These are phyloP conservation scores for Gobionotothen gibberifrons DNA, from an alignment of 2,797 vertebrate genomes.

Conservation along the genomic window DNA sequence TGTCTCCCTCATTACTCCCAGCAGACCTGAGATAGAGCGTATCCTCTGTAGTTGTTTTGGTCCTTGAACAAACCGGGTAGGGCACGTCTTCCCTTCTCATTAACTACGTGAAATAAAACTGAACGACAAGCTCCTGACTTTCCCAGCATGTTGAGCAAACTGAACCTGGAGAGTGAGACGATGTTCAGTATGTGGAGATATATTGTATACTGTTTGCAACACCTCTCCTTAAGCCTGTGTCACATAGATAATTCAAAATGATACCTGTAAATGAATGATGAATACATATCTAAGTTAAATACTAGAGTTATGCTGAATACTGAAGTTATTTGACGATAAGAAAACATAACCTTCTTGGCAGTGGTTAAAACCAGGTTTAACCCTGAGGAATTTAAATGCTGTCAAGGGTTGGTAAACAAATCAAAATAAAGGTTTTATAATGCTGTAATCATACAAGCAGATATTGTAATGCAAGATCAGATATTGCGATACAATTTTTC, in stretches of 20 bases:
- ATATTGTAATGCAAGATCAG: too few relatives aligned
- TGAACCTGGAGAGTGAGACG: slow-evolving; percentile 5
- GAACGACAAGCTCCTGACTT: slow-evolving; percentile 5
- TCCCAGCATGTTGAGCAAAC: background rate
- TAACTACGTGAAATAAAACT: slow-evolving; percentile 21
- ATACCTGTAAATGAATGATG: background rate
- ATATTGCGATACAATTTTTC: too few relatives aligned
- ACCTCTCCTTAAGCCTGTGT: background rate
- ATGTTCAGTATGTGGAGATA: slow-evolving; percentile 7
- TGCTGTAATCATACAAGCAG: too few relatives aligned
- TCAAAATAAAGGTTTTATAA: too few relatives aligned
- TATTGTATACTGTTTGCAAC: background rate
- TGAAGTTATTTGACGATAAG: too few relatives aligned
- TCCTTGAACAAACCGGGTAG: slow-evolving; percentile 23
- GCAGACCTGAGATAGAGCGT: slow-evolving; percentile 27
- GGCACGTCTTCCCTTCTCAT: slow-evolving; percentile 34
- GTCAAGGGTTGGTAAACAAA: too few relatives aligned
- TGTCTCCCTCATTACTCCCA: slow-evolving; percentile 41
- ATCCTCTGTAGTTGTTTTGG: slow-evolving; percentile 55
- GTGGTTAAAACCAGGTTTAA: too few relatives aligned
- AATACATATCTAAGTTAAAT: background rate
- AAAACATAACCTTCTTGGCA: too few relatives aligned
- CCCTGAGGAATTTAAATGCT: too few relatives aligned
- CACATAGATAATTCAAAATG: background rate
- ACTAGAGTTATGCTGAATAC: too few relatives aligned